Conservation (phyloP, 2,888 invertebrate species). For the Artemia sinica region DNA sequence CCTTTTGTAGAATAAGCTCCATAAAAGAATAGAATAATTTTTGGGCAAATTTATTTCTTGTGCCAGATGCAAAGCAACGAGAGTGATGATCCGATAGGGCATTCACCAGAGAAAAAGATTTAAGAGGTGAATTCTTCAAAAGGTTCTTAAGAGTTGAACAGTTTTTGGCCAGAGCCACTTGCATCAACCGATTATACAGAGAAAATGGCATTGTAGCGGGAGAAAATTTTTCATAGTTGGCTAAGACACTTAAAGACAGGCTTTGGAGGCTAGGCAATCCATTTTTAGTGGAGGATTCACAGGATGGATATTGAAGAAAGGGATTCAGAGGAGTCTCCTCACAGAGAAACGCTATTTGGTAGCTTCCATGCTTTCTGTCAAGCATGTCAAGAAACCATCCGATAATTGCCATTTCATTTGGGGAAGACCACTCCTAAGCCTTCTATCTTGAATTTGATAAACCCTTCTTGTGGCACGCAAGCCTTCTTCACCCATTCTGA, state of each 20-base stretch:
- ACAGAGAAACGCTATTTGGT: background rate
- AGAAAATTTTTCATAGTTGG: too few relatives aligned
- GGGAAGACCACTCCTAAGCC: too few relatives aligned
- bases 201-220: background rate
- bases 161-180: background rate
- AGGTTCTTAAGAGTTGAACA: background rate
- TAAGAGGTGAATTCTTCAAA: background rate
- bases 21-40: background rate
- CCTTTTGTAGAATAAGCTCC: background rate
- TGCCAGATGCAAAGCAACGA: background rate
- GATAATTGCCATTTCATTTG: too few relatives aligned
- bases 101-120: background rate
- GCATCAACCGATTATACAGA: background rate
- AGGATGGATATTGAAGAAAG: too few relatives aligned
- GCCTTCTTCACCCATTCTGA: too few relatives aligned
- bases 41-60: constrained; percentile 3
- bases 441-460: background rate
- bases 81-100: background rate
- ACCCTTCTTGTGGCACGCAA: background rate
- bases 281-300: background rate
- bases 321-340: background rate
- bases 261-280: constrained; percentile 1
- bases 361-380: background rate
- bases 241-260: background rate
- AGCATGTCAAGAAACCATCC: too few relatives aligned